phyloP scores from a whole-genome alignment of 2,888 invertebrate genomes.

The Zhuqinia jingwanae region DNA sequence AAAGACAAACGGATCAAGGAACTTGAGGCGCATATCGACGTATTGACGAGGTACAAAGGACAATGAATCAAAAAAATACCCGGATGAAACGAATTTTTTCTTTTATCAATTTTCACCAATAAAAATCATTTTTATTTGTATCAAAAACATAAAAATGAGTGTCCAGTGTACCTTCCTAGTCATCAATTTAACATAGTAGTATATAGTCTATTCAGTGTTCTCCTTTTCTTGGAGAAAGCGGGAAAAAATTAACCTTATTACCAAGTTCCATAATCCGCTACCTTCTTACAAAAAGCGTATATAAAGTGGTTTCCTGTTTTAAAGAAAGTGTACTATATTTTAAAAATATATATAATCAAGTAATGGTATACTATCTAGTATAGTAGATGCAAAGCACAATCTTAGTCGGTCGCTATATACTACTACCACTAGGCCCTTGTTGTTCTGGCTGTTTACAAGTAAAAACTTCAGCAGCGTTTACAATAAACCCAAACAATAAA shows the following conservation, averaged over 20 bases:
- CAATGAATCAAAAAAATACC: slow-evolving; percentile 34
- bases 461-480: neutral
- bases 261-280: no score
- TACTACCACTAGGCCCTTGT: slow-evolving; percentile 18
- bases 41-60: slow-evolving; percentile 72
- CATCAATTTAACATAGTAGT: slow-evolving; percentile 53
- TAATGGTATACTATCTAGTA: neutral
- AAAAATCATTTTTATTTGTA: slow-evolving; percentile 41
- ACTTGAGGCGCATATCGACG: slow-evolving; percentile 86
- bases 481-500: no score
- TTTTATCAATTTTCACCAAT: neutral
- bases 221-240: neutral
- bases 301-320: no score
- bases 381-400: slow-evolving; percentile 61
- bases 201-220: no score
- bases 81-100: neutral
- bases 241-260: no score
- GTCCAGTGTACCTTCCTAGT: slow-evolving; percentile 72
- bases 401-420: no score
- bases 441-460: slow-evolving; percentile 16
- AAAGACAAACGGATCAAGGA: slow-evolving; percentile 91
- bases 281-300: no score
- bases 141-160: no score
- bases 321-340: slow-evolving; percentile 12
- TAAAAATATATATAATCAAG: neutral